Conservation (phyloP, 2,888 invertebrate genomes). For the Lutraria lutraria region DNA sequence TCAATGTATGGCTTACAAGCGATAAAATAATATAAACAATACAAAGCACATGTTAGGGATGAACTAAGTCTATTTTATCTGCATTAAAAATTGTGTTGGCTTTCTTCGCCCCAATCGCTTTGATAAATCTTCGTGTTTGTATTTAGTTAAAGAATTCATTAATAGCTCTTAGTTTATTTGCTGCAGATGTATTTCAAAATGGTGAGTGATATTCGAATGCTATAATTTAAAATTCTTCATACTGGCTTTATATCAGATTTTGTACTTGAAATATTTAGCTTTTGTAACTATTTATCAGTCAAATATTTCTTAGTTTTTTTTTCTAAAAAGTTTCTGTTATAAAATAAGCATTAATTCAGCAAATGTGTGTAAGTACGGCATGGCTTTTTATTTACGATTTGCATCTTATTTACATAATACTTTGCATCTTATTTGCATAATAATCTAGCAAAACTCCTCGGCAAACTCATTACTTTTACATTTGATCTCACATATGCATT, state of each 20-base stretch:
- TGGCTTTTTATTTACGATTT: constrained; percentile 18
- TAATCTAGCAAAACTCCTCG: not conserved
- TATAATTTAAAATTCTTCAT: not conserved
- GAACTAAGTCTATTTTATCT: too few species aligned
- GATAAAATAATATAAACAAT: too few species aligned
- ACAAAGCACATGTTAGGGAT: too few species aligned
- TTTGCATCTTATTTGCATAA: constrained; percentile 8
- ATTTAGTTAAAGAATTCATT: too few species aligned
- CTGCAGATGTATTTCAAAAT: not conserved
- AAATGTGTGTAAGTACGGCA: constrained; percentile 4
- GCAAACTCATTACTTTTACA: constrained; percentile 6
- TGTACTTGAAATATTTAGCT: not conserved
- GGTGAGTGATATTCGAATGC: not conserved
- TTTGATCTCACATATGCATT: not conserved
- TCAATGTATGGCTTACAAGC: too few species aligned
- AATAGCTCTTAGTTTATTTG: not conserved
- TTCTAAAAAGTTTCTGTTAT: not conserved
- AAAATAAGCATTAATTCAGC: not conserved
- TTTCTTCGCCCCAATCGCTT: too few species aligned
- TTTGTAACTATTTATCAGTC: not conserved
- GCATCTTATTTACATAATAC: constrained; percentile 2
- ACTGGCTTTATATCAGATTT: not conserved
- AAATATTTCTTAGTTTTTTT: not conserved
- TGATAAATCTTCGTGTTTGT: too few species aligned
- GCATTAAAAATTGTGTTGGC: too few species aligned